These are phyloP conservation scores for Rhingia rostrata DNA, from an alignment of 2,888 invertebrate genomes.

Conservation along the genomic window DNA sequence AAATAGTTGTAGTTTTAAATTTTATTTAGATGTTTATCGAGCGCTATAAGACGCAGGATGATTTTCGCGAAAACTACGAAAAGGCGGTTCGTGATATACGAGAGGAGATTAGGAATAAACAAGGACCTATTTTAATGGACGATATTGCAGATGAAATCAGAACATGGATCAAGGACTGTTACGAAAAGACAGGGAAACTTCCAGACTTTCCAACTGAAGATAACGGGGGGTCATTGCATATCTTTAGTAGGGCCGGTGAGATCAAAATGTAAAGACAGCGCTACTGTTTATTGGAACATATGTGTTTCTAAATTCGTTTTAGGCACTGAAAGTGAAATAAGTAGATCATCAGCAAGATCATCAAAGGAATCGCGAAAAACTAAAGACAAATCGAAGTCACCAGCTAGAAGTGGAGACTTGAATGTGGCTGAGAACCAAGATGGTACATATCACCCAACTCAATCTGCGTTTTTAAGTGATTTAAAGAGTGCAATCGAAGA, in stretches of 20 bases:
- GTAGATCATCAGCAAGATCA: conserved; percentile 90
- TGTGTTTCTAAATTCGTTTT: conserved; percentile 66
- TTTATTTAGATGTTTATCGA: conserved; percentile 83
- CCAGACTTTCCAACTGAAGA: conserved; percentile 97
- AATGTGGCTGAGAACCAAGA: conserved; percentile 87
- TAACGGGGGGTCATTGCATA: conserved; percentile 92
- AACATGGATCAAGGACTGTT: conserved; percentile 93
- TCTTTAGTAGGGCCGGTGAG: conserved; percentile 90
- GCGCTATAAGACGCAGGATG: conserved; percentile 87
- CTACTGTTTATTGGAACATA: not conserved
- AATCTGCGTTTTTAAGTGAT: conserved; percentile 89
- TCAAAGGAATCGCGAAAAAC: conserved; percentile 92
- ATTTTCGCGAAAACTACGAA: conserved; percentile 88
- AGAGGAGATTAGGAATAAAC: conserved; percentile 87
- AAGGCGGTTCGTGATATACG: conserved; percentile 86
- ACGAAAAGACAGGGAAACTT: conserved; percentile 91
- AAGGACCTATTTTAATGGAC: conserved; percentile 91
- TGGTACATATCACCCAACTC: conserved; percentile 85
- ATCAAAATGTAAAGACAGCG: not conserved
- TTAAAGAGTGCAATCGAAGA: conserved; percentile 89
- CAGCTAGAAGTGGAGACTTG: conserved; percentile 82
- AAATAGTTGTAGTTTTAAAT: not conserved
- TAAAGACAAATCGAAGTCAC: conserved; percentile 88
- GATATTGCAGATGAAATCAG: conserved; percentile 94
- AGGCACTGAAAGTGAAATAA: conserved; percentile 91